Percentiles rank a stretch among this genome's conserved stretches.
Conservation (phyloP, 2,888 invertebrate species). For the Dichetophora obliterata region DNA sequence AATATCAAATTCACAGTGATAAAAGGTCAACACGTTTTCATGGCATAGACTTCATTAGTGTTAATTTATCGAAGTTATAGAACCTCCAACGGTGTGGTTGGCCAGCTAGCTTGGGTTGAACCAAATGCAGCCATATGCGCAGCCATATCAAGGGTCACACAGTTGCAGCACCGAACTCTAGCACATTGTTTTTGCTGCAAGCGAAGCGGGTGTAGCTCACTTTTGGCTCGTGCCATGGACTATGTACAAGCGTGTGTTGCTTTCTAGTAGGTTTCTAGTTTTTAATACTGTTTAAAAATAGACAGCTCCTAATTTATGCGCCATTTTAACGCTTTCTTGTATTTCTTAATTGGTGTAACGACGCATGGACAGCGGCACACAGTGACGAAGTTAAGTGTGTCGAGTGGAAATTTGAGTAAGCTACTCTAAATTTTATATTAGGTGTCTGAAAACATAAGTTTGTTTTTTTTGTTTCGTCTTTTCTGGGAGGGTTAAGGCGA, state of each 20-base stretch:
- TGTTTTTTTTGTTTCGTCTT: no score
- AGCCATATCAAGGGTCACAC: neutral
- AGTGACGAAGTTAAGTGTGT: conserved; percentile 5
- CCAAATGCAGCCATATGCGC: conserved; percentile 1
- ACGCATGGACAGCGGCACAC: neutral
- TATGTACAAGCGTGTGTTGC: neutral
- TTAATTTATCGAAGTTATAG: conserved; percentile 23
- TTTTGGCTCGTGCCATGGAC: neutral
- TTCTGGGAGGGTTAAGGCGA: no score
- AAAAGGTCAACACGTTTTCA: conserved; percentile 14
- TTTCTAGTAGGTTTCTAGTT: neutral
- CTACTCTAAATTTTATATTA: neutral
- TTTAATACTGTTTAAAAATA: conserved; percentile 12
- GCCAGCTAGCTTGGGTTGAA: neutral
- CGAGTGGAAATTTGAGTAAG: conserved; percentile 11
- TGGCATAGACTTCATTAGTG: conserved; percentile 29
- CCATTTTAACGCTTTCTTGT: conserved; percentile 35
- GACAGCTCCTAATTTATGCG: conserved; percentile 35
- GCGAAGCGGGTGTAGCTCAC: neutral
- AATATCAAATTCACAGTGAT: conserved; percentile 19
- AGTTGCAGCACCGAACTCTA: neutral
- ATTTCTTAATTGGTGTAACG: conserved; percentile 14
- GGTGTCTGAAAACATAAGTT: neutral
- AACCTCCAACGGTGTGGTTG: conserved; percentile 15
- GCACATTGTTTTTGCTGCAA: neutral